Evolutionary conservation across 2,113 vertebrate genomes (phyloP).

Genomic region (Probosciger aterrimus): DNA sequence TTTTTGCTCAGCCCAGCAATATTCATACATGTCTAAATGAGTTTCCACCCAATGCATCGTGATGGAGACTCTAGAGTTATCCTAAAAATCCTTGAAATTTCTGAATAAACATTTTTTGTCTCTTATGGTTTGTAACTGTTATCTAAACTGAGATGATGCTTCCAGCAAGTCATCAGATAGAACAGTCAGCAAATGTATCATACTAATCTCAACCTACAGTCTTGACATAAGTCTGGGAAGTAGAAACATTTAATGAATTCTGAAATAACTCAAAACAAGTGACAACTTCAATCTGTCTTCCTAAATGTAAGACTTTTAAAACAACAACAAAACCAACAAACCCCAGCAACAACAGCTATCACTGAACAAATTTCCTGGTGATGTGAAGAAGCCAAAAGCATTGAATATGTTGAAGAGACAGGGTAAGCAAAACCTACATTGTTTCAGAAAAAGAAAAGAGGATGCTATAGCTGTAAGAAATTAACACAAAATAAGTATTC

Average conservation of each 20-base stretch:
- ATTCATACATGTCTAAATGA: not conserved
- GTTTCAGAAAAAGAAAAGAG: not conserved
- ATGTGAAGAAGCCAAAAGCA: not conserved
- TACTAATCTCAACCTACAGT: not conserved
- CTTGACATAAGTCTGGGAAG: not conserved
- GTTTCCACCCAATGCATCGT: not conserved
- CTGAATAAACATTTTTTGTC: not conserved
- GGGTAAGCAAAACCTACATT: not conserved
- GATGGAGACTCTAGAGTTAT: not conserved
- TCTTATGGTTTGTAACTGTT: not conserved
- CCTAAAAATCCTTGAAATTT: not conserved
- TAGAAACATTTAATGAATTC: not conserved
- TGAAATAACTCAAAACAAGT: not conserved
- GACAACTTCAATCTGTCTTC: not conserved
- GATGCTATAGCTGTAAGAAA: not conserved
- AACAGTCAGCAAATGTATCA: not conserved
- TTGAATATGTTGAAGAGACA: not conserved
- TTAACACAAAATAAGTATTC: not conserved
- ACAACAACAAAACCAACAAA: not conserved
- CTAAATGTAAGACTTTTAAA: not conserved
- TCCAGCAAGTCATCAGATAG: not conserved
- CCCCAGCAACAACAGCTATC: not conserved
- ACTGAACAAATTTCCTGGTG: not conserved
- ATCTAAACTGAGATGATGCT: not conserved
- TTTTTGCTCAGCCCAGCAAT: not conserved